A percentile compares a stretch with the other conserved stretches of the same genome.
phyloP scores from a whole-genome alignment of 2,113 vertebrate species.

The Macaca fascicularis region DNA sequence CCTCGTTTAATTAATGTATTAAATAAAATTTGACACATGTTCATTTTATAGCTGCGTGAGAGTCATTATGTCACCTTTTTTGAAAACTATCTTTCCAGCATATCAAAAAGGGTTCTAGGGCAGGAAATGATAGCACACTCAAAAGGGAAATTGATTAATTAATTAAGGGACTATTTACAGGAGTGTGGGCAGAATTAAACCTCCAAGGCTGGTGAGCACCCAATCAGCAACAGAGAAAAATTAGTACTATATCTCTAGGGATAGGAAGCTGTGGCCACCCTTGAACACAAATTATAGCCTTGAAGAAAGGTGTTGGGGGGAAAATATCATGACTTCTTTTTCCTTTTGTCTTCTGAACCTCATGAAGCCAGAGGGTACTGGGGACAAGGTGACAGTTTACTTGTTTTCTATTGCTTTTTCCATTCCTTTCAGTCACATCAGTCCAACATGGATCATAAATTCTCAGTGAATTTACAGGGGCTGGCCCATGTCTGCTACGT shows the following conservation, averaged over 20 bases:
- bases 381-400: not conserved
- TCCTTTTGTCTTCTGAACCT: not conserved
- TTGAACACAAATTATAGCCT: not conserved
- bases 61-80: constrained; percentile 8
- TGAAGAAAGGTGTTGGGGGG: too few relatives aligned
- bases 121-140: not conserved
- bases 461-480: not conserved
- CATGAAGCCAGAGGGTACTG: not conserved
- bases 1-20: not conserved
- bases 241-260: not conserved
- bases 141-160: not conserved
- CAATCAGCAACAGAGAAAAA: not conserved
- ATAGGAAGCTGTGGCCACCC: not conserved
- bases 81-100: not conserved
- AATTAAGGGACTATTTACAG: not conserved
- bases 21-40: not conserved
- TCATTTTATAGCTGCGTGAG: not conserved
- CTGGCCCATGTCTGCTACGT: not conserved
- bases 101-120: not conserved
- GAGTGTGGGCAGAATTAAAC: not conserved
- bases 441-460: not conserved
- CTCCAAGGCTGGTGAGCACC: not conserved
- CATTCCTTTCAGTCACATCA: not conserved
- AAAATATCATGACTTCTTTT: not conserved
- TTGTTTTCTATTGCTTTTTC: not conserved